These are phyloP conservation scores for Griposia aprilina DNA, from an alignment of 2,888 invertebrate species.

Conservation along the genomic window DNA sequence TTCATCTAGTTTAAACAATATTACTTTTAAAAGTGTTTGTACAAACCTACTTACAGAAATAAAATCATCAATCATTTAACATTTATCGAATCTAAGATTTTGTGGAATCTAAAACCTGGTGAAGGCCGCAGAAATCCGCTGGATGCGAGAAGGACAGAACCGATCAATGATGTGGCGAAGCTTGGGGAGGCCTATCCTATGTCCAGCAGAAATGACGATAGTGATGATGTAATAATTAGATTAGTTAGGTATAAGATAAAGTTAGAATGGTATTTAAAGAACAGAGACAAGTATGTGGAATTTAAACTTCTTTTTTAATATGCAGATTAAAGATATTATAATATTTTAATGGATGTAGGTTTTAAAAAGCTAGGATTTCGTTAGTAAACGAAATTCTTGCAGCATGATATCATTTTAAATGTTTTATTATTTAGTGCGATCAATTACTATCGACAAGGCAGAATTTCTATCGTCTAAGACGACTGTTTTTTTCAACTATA, in stretches of 20 bases:
- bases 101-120: too few relatives aligned
- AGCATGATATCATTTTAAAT: slow-evolving; percentile 5
- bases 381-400: background rate
- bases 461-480: background rate
- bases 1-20: background rate
- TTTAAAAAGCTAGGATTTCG: background rate
- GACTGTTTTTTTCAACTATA: background rate
- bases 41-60: too few relatives aligned
- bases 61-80: too few relatives aligned
- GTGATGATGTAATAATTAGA: background rate
- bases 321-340: slow-evolving; percentile 3
- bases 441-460: background rate
- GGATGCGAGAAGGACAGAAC: too few relatives aligned
- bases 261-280: background rate
- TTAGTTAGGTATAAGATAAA: background rate
- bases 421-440: background rate
- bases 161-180: background rate
- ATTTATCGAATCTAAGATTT: background rate
- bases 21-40: too few relatives aligned
- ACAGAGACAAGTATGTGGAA: background rate
- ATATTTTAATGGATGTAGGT: slow-evolving; percentile 2
- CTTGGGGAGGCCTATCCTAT: background rate
- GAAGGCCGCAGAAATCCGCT: background rate
- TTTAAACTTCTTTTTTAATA: background rate
- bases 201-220: background rate